Base-by-base conservation (phyloP, 1,140 invertebrate genomes). In the Drosophila pruinosa region DNA sequence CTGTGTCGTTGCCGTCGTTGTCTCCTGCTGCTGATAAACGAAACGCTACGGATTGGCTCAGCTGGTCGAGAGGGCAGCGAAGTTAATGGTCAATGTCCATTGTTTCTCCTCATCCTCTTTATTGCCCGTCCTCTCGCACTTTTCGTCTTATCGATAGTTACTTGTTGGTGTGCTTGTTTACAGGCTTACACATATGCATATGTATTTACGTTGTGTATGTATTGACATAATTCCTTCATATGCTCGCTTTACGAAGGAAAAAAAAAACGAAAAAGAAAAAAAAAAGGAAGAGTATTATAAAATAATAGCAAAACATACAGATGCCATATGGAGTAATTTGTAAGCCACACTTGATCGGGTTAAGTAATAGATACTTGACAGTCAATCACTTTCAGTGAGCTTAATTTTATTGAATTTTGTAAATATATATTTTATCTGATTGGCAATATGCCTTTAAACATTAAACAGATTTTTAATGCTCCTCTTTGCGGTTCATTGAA, bases 401-500 rank as follows among this genome's bases (percentile, higher is more conserved):
- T n/a, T n/a, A n/a, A n/a, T n/a, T n/a, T n/a, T n/a, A n/a, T n/a
- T n/a, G n/a, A n/a, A n/a, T n/a, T n/a, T 31, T 22, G 43, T 48
- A 24, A 12, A 34, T 8, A n/a, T 14, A 21, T 14, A 39, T 39
- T 53, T 58, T 56, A 63, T 69, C 26, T 72, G 24, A 53, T 75
- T 62, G 45, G 64, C 57, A 69, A 72, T 61, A 69, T 69, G 58
- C 22, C 34, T 61, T n/a, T n/a, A n/a, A n/a, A n/a, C n/a, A n/a
- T n/a, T n/a, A n/a, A n/a, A n/a, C n/a, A n/a, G n/a, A n/a, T 74
- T 77, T 76, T 76, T 68, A 36, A 56, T 17, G 39, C 31, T 38
- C 43, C 39, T 53, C 52, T 68, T 82, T 82, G 79, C 53, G 79
- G 78, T 83, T 82, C 82, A 82, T 82, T 82, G 82, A 78, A 63